phyloP scores from a whole-genome alignment of 2,888 invertebrate species.

The Timema podura region DNA sequence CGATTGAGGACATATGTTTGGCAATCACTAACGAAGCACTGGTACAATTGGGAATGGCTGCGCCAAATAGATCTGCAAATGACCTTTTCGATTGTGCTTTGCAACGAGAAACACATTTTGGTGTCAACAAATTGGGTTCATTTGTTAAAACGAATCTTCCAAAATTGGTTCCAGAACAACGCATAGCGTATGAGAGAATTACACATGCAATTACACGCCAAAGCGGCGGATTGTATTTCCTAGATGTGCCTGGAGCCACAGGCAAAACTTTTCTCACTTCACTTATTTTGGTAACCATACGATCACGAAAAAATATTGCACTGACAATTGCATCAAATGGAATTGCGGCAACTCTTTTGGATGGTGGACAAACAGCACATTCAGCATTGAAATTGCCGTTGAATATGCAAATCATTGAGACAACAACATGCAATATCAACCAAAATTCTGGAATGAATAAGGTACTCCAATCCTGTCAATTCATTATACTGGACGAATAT shows the following conservation, averaged over 20 bases:
- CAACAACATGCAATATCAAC: no score
- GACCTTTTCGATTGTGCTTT: constrained; percentile 34
- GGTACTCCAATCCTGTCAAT: background rate
- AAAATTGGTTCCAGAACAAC: constrained; percentile 14
- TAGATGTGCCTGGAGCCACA: no score
- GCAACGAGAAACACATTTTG: constrained; percentile 35
- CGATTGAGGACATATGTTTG: constrained; percentile 37
- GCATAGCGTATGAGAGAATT: background rate
- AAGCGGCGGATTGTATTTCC: background rate
- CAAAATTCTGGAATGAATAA: no score
- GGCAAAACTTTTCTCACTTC: constrained; percentile 11
- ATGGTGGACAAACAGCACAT: background rate
- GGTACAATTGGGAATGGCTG: no score
- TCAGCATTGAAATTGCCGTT: constrained; percentile 4
- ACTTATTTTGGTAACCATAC: background rate
- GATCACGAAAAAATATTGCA: background rate
- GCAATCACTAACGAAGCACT: constrained; percentile 29
- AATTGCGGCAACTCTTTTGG: constrained; percentile 1
- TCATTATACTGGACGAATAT: background rate
- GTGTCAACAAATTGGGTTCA: no score
- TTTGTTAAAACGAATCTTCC: constrained; percentile 16
- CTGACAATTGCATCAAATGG: background rate
- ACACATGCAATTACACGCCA: background rate
- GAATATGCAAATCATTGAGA: constrained; percentile 1
- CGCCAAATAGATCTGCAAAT: constrained; percentile 29